Evolutionary conservation across 1,140 invertebrate species (phyloP).

Genomic region (Helicoverpa armigera): DNA sequence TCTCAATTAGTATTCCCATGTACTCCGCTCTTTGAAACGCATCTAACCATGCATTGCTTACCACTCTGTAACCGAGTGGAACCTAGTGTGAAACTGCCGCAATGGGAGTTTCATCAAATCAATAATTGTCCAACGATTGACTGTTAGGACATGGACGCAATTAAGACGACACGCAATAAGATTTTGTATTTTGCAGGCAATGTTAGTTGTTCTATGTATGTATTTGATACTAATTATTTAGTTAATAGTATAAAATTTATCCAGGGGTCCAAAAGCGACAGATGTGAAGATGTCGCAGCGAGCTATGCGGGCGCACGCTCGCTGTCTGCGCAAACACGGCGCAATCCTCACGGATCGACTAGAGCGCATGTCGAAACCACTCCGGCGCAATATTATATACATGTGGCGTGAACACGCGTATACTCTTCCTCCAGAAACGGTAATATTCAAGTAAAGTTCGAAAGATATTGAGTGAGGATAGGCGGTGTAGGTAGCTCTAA

Average conservation of each 20-base stretch:
- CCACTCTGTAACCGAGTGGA: too few relatives aligned
- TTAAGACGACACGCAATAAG: too few relatives aligned
- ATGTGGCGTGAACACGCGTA: conserved; percentile 75
- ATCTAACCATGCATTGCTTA: too few relatives aligned
- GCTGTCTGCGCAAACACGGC: conserved; percentile 72
- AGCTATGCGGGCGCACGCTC: conserved; percentile 65
- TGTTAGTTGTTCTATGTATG: too few relatives aligned
- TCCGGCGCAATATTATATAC: conserved; percentile 68
- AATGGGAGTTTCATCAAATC: too few relatives aligned
- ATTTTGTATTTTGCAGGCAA: too few relatives aligned
- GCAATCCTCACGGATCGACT: conserved; percentile 74
- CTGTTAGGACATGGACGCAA: too few relatives aligned
- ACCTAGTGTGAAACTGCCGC: too few relatives aligned
- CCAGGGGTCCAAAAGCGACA: conserved; percentile 75
- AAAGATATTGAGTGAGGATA: too few relatives aligned
- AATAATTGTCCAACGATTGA: too few relatives aligned
- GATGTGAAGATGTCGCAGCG: conserved; percentile 72
- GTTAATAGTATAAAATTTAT: neutral
- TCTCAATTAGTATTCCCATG: neutral
- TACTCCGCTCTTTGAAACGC: too few relatives aligned
- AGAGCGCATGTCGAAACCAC: conserved; percentile 73
- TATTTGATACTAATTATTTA: too few relatives aligned
- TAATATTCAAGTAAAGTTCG: conserved; percentile 32
- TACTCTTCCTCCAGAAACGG: conserved; percentile 73
- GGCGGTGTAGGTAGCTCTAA: neutral